Evolutionary conservation across 2,113 vertebrate genomes (phyloP), one percentile per base, ranked within the genome.

Genomic region (Syngnathus typhle): DNA sequence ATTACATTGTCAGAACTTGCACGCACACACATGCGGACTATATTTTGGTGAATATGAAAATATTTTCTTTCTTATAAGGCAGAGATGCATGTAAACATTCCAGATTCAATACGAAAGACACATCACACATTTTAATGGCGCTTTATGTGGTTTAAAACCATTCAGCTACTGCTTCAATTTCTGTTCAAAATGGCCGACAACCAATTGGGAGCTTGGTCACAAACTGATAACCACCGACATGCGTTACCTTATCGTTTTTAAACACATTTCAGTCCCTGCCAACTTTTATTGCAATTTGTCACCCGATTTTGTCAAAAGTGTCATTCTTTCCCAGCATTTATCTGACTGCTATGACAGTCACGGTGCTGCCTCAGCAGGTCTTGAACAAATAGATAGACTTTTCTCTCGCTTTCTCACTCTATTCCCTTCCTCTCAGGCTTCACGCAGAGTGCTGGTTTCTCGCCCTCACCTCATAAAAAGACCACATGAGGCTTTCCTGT

Each of bases 1-100:
- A 87, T 87, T 81, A 82, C 76, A 86, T 72, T 84, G 80, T 51
- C 32, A 23, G 72, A 64, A 65, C 66, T 67, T 75, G 58, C 51
- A 69, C 65, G 54, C 74, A 74, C 73, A 44, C 69, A 69, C 36
- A 51, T 54, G 1, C 27, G 2, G 27, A 27, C 2, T 32, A 32
- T 32, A 32, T 32, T 64, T 46, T 37, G 32, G 27, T 32, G 27
- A 59, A 32, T 32, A 32, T 32, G 27, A 32, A 32, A 3, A 32
- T 32, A 32, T 32, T 32, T 32, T 32, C 3, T 2, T 32, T 32
- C 27, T 32, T 32, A 32, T 32, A 32, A 32, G 27, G 27, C 27
- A 3, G 27, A 32, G 27, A 32, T 32, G 27, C 27, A 3, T 32
- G 27, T 32, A 32, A 32, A 32, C 27, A 32, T 32, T 32, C 27